Evolutionary conservation across 92 coral and sea anemone genomes (phyloP).

Genomic region (Bergia sp.): DNA sequence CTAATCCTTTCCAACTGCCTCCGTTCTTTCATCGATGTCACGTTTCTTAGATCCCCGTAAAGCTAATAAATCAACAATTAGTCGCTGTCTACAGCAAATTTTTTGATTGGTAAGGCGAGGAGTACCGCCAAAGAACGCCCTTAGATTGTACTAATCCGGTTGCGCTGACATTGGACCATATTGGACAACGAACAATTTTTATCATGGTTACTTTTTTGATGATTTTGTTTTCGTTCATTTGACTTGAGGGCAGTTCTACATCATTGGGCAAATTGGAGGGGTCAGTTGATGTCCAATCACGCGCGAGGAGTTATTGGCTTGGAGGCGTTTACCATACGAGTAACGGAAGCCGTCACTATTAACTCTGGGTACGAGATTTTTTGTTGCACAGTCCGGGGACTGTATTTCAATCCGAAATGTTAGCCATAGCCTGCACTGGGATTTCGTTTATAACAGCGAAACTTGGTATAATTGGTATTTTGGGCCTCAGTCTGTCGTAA

Average conservation of each 20-base stretch:
- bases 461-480: not conserved
- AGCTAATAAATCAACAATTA: not conserved
- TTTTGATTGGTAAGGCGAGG: not conserved
- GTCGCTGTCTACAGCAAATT: not conserved
- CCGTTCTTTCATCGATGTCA: slow-evolving; percentile 32
- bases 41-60: not conserved
- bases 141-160: not conserved
- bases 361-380: slow-evolving; percentile 21
- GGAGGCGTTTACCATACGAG: slow-evolving; percentile 10
- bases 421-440: not conserved
- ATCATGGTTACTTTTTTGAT: not conserved
- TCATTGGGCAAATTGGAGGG: slow-evolving; percentile 13
- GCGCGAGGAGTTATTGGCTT: not conserved
- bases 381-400: not conserved
- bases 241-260: not conserved
- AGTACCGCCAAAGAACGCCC: not conserved
- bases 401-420: not conserved
- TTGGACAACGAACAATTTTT: not conserved
- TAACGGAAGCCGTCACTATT: slow-evolving; percentile 5
- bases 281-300: slow-evolving; percentile 38
- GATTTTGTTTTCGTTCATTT: not conserved
- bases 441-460: not conserved
- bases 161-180: not conserved
- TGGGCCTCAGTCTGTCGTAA: not conserved
- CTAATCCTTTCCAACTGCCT: slow-evolving; percentile 15